Evolutionary conservation across 2,113 vertebrate species (phyloP), one percentile per base, ranked within the genome.

Genomic region (Phocoena sinus): DNA sequence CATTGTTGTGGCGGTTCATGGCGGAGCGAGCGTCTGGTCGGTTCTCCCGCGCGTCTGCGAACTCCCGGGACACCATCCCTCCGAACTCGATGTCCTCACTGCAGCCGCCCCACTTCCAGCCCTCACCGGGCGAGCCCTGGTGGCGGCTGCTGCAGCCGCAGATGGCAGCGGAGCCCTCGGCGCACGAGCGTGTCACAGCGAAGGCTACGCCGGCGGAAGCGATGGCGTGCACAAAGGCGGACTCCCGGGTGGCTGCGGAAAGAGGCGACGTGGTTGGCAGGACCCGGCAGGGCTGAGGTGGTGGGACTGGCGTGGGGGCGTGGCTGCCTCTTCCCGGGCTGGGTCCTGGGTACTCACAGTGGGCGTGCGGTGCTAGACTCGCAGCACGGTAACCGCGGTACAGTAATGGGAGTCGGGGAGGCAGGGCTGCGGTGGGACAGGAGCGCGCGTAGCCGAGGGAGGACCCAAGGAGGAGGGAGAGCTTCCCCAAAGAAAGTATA

Each of bases 21-120:
- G 99, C 99, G 0, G 99, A 99, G 21, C 99, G 99, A 0, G 99
- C 99, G 0, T 99, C 99, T 0, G 99, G 99, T 9, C 99, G 98
- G 99, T 99, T 99, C 98, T 99, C 99, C 31, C 99, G 98, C 0
- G 99, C 99, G 0, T 99, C 99, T 0, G 99, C 99, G 28, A 99
- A 99, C 97, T 99, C 99, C 74, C 99, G 98, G 20, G 99, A 99
- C 97, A 99, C 99, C 99, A 99, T 99, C 96, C 99, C 99, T 6
- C 99, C 99, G 33, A 99, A 99, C 62, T 99, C 99, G 89, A 99
- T 99, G 12, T 99, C 99, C 97, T 99, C 99, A 0, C 99, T 99
- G 98, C 99, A 99, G 98, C 99, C 99, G 0, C 99, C 99, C 99
- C 99, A 99, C 97, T 99, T 99, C 99, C 99, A 99, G 81, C 99